These are phyloP conservation scores for Phrynosoma platyrhinos DNA, from an alignment of 2,113 vertebrate genomes.

Conservation along the genomic window DNA sequence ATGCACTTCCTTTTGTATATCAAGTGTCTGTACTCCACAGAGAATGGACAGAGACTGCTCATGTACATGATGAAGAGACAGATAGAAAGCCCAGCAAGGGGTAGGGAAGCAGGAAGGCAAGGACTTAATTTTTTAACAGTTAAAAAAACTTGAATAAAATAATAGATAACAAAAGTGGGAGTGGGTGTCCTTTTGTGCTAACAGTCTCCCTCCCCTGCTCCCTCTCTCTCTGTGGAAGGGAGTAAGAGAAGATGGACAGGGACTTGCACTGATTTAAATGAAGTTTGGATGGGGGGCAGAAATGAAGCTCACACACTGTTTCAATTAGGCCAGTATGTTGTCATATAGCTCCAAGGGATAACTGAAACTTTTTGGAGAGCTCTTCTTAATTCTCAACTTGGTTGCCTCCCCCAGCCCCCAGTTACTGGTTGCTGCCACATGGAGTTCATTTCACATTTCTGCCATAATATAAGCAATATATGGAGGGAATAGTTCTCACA, in stretches of 20 bases:
- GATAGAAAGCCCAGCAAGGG: not conserved
- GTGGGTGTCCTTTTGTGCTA: slow-evolving; percentile 45
- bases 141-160: not conserved
- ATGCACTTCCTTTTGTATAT: slow-evolving; percentile 28
- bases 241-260: slow-evolving; percentile 44
- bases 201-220: slow-evolving; percentile 17
- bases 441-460: slow-evolving; percentile 75
- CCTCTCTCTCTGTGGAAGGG: slow-evolving; percentile 10
- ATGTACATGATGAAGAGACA: not conserved
- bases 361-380: slow-evolving; percentile 66
- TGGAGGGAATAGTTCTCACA: slow-evolving; percentile 54
- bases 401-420: not conserved
- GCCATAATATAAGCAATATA: slow-evolving; percentile 63
- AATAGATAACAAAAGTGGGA: slow-evolving; percentile 25
- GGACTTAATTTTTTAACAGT: slow-evolving; percentile 30
- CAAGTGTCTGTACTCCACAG: not conserved
- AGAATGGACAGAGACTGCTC: not conserved
- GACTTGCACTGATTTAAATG: slow-evolving; percentile 47
- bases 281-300: slow-evolving; percentile 22
- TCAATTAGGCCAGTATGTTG: slow-evolving; percentile 74
- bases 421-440: slow-evolving; percentile 71
- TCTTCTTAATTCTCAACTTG: slow-evolving; percentile 24
- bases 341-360: slow-evolving; percentile 78
- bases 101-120: not conserved
- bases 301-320: slow-evolving; percentile 74